Base-by-base conservation (phyloP, 1,140 invertebrate genomes). In the Zaprionus capensis region DNA sequence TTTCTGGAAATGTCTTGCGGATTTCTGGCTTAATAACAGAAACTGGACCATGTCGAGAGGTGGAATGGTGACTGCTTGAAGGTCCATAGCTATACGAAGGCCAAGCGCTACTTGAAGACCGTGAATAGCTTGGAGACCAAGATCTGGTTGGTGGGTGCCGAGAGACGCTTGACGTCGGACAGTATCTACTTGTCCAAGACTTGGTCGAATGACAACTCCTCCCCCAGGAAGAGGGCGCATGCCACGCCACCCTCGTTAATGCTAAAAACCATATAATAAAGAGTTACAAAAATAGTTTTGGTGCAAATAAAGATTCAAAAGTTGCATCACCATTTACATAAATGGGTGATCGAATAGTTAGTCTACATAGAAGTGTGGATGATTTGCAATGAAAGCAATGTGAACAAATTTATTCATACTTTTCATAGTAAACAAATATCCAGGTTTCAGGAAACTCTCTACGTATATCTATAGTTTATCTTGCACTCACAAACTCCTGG, bases 171-270 rank as follows among this genome's bases (percentile, higher is more conserved):
- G 41, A 3, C n/a, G 2, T 3, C n/a, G 0, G n/a, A 46, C 41
- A 46, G 17, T 9, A 11, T 46, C 7, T 1, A 2, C 4, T 14
- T 38, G 14, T 0, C 4, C 4, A 3, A 2, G 41, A 46, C 0
- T 6, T 17, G 2, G 5, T 44, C 2, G n/a, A 17, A 9, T 44
- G 2, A 17, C 41, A 44, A 17, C 17, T 44, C 41, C 41, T 7
- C 1, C n/a, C 6, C 6, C 0, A 9, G 9, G 15, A 5, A 9
- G 6, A 0, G 0, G 41, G 0, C 7, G 2, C 0, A 7, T 7
- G 12, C 36, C 36, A 2, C 7, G 2, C 4, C n/a, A 7, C 0
- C 7, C 6, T 9, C 2, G 0, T 9, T 0, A 17, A 17, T 4
- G 38, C 38, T 41, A 41, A 41, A 1, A 41, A n/a, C 31, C 0